Percentiles rank a stretch among this genome's conserved stretches.
phyloP scores from a whole-genome alignment of 2,113 vertebrate genomes.

The Psammodynastes pulverulentus region DNA sequence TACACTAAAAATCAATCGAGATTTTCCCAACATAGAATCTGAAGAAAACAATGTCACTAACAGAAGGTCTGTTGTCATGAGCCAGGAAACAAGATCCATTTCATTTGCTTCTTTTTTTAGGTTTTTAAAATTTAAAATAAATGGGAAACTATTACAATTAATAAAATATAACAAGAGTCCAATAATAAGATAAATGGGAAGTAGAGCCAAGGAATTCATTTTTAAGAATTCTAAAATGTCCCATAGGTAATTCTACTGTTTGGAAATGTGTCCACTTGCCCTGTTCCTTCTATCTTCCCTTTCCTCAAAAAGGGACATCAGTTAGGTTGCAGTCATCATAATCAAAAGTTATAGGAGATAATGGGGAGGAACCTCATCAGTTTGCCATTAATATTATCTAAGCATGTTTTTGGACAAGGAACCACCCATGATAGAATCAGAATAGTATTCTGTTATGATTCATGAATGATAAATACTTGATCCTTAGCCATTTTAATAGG shows the following conservation, averaged over 20 bases:
- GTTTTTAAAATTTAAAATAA: neutral
- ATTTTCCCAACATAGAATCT: neutral
- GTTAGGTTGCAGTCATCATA: neutral
- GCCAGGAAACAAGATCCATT: neutral
- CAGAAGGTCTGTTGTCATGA: neutral
- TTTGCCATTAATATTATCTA: neutral
- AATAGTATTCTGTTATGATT: neutral
- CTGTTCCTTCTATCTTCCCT: neutral
- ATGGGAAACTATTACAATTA: too few relatives aligned
- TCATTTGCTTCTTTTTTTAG: neutral
- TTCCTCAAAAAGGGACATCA: neutral
- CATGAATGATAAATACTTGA: neutral
- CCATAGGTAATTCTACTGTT: neutral
- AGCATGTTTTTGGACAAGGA: neutral
- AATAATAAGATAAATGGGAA: neutral
- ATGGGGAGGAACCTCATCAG: neutral
- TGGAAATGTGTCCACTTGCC: neutral
- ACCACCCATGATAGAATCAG: neutral
- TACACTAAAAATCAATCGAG: neutral
- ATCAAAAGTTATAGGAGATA: neutral
- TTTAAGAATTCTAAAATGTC: neutral
- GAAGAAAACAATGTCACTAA: neutral
- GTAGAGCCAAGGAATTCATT: neutral
- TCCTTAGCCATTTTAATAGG: neutral
- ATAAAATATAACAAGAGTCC: too few relatives aligned